Conservation (phyloP, 2,888 invertebrate genomes). For the Deilephila elpenor region DNA sequence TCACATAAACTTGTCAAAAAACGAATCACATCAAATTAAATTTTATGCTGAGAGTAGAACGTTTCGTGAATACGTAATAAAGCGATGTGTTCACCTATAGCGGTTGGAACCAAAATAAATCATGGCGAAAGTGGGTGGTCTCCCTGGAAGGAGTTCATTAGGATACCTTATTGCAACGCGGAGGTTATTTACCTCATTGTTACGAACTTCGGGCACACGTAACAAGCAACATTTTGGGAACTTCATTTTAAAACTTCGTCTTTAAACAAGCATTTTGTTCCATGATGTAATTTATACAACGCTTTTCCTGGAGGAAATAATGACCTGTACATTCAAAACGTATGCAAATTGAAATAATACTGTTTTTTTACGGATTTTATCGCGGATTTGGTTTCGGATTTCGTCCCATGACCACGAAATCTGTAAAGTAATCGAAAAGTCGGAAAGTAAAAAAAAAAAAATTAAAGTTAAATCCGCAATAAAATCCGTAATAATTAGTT, state of each 20-base stretch:
- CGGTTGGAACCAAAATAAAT: conserved; percentile 22
- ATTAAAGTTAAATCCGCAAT: too few relatives aligned
- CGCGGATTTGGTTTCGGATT: too few relatives aligned
- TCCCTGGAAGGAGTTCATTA: conserved; percentile 5
- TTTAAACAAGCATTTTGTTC: too few relatives aligned
- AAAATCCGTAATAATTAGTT: too few relatives aligned
- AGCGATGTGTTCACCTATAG: neutral
- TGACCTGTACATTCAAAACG: neutral
- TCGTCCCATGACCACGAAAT: too few relatives aligned
- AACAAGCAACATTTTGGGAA: neutral
- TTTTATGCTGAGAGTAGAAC: neutral
- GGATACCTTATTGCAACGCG: conserved; percentile 7
- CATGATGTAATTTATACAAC: too few relatives aligned
- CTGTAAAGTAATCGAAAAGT: too few relatives aligned
- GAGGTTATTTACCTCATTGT: conserved; percentile 11
- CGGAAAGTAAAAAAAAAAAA: too few relatives aligned
- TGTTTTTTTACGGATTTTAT: too few relatives aligned
- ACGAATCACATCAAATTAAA: neutral
- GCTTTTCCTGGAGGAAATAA: too few relatives aligned
- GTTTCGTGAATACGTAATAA: conserved; percentile 4
- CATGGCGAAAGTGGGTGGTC: conserved; percentile 25
- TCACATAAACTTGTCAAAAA: neutral
- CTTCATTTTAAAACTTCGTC: too few relatives aligned
- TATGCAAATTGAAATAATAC: neutral
- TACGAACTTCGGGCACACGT: too few relatives aligned